Evolutionary conservation across 1,140 invertebrate genomes (phyloP), one percentile per base, ranked within the genome.

Genomic region (Varroa destructor): DNA sequence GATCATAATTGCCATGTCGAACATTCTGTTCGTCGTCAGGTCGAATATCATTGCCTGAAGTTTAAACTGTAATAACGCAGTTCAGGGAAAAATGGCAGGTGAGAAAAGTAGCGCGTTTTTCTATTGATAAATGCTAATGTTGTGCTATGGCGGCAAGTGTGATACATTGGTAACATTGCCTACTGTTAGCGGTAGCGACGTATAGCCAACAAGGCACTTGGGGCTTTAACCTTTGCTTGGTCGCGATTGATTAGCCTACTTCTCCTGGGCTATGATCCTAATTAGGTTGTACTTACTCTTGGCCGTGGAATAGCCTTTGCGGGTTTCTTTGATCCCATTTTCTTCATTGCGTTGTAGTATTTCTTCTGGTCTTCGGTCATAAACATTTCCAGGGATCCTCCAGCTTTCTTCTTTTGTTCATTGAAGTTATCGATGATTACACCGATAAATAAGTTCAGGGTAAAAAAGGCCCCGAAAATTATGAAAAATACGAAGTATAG

Each of bases 341-440:
- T 96, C 82, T 98, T 98, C 95, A 98, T 98, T 71, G 94, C 94
- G 81, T 95, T 96, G 84, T 97, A 98, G 82, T 98, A 98, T 83
- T 97, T 98, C 85, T 97, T 98, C 82, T 98, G 95, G 83, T 97
- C 93, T 81, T 98, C 94, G 75, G 94, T 97, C 94, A 98, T 97
- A 84, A 98, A 97, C 91, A 97, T 94, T 81, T 97, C 94, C 64
- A 98, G 84, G 74, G 93, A 97, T 75, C 93, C 94, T 78, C 95
- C 95, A 77, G 91, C 90, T 84, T 97, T 97, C 83, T 97, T 97
- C 85, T 98, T 98, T 82, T 97, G 94, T 82, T 96, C 91, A 82
- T 98, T 98, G 82, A 96, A 97, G 82, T 96, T 95, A 80, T 97
- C 92, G 80, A 97, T 96, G 83, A 97, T 95, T 77, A 95, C 93